Base-by-base conservation (phyloP, 2,888 invertebrate genomes). In the Megastigmus dorsalis region DNA sequence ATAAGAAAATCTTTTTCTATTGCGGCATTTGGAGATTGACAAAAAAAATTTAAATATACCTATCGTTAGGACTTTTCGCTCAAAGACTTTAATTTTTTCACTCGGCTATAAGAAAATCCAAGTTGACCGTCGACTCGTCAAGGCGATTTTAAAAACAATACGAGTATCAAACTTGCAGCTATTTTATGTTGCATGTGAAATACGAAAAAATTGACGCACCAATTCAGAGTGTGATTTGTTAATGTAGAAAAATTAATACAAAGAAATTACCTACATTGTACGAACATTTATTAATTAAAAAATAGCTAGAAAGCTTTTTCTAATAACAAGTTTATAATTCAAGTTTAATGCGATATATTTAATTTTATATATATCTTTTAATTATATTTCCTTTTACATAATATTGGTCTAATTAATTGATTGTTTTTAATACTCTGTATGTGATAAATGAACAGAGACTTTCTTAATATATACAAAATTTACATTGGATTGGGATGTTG, bases 1-100 rank as follows among this genome's bases (percentile, higher is more conserved):
- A 28, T 59, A 72, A 13, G 28, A 23, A 55, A 48, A 59, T 45
- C 28, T 59, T 65, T 65, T 62, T 60, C 55, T 28, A 59, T 60
- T 7, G 2, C 6, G n/a, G n/a, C n/a, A n/a, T n/a, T n/a, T n/a
- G n/a, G n/a, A n/a, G n/a, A n/a, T n/a, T 1, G 10, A 9, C 15
- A 18, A 55, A 50, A 33, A 45, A 30, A 54, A 7, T 63, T 50
- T n/a, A n/a, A n/a, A n/a, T n/a, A n/a, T n/a, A n/a, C n/a, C n/a
- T n/a, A n/a, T n/a, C n/a, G n/a, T n/a, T n/a, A n/a, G 20, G 9
- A 65, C 18, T 36, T 36, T 28, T 30, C n/a, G 62, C 23, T 33
- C 15, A 6, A 57, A 20, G 20, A 45, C 26, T 10, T 30, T 18
- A 33, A 54, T 43, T 43, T 38, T 52, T 6, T 38, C 10, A 10